Evolutionary conservation across 1,140 invertebrate genomes (phyloP), one percentile per base, ranked within the genome.

Genomic region (Temnothorax longispinosus): DNA sequence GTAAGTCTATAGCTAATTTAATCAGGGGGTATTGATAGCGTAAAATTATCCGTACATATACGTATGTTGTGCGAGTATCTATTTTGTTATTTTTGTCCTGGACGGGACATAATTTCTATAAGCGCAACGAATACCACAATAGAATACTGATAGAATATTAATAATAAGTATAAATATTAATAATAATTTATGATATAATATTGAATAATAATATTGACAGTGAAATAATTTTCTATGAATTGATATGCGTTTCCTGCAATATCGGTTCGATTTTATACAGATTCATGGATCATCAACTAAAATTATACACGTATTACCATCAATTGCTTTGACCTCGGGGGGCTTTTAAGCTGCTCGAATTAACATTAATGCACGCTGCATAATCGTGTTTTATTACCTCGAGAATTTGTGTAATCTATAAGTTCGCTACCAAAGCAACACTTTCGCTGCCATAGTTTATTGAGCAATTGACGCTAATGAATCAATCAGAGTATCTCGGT

Each of bases 381-480:
- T 93, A 88, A 91, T 93, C 91, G 91, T 75, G 85, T 88, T 86
- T 85, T 85, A 84, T 90, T 87, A 87, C 82, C 76, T 87, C 81
- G 85, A 85, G 88, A 87, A 89, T 91, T 81, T 86, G 71, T 91
- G 89, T 91, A 91, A 93, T 93, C 93, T 91, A 93, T 93, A 92
- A 90, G 91, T 92, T 81, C 72, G 75, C 80, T 82, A 80, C 2
- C 58, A 86, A 87, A 89, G 91, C 90, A 92, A 88, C 88, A 90
- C 90, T 90, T 90, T 89, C 91, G 81, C 90, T 82, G 74, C 77
- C 77, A 64, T 85, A 71, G 82, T 92, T 92, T 91, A 93, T 93
- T 92, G 88, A 93, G 89, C 89, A 90, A 93, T 93, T 91, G 90
- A 91, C 89, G 89, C 88, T 93, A 93, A 93, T 91, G 91, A 93